These are phyloP conservation scores for Eulemur rufifrons DNA, from an alignment of 2,113 vertebrate species.

Conservation along the genomic window DNA sequence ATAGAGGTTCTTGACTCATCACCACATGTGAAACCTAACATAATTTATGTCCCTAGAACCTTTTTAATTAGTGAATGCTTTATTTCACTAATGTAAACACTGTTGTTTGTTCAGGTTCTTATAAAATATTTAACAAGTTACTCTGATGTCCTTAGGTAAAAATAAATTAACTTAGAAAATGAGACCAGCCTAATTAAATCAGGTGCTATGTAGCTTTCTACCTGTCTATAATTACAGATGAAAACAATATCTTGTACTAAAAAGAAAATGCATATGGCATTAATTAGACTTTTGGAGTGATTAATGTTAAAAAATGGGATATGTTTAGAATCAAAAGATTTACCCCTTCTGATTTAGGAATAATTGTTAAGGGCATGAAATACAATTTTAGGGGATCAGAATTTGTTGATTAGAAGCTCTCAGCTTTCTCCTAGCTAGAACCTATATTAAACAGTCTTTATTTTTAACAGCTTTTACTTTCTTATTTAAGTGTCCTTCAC, in stretches of 20 bases:
- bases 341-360: not conserved
- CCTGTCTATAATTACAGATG: not conserved
- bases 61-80: constrained; percentile 36
- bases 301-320: not conserved
- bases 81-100: constrained; percentile 36
- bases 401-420: not conserved
- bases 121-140: constrained; percentile 61
- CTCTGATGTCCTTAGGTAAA: constrained; percentile 48
- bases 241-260: not conserved
- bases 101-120: constrained; percentile 37
- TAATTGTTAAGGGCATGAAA: not conserved
- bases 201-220: not conserved
- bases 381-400: not conserved
- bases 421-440: not conserved
- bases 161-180: constrained; percentile 64
- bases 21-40: not conserved
- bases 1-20: not conserved
- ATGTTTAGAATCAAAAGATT: constrained; percentile 11
- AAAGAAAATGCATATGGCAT: not conserved
- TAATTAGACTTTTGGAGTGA: not conserved
- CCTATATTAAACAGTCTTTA: not conserved
- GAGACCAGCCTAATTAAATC: constrained; percentile 39
- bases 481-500: not conserved
- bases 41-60: constrained; percentile 14
- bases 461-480: not conserved